A percentile compares a stretch with the other conserved stretches of the same genome.
Evolutionary conservation across 2,113 vertebrate species (phyloP).

Genomic region (Poecile atricapillus): DNA sequence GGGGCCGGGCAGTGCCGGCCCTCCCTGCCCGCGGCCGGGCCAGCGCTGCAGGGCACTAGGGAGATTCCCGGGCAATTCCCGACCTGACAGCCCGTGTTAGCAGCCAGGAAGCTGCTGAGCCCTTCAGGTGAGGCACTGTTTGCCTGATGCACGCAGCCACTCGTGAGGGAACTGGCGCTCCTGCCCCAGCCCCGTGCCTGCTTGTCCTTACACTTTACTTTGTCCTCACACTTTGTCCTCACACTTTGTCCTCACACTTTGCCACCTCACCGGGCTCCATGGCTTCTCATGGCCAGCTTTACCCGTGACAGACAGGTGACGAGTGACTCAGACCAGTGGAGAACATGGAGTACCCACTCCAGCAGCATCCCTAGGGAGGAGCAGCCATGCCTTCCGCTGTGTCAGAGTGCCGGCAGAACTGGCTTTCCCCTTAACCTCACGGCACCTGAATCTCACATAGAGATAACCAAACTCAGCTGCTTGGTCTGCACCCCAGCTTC

Average conservation of each 20-base stretch:
- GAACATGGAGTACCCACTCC: not conserved
- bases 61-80: not conserved
- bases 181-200: not conserved
- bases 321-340: not conserved
- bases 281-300: not conserved
- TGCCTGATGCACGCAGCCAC: rapidly evolving
- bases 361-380: not conserved
- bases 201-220: not conserved
- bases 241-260: not conserved
- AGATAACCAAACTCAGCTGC: not conserved
- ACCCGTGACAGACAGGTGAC: not conserved
- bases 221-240: not conserved
- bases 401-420: rapidly evolving
- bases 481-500: not conserved
- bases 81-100: not conserved
- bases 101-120: rapidly evolving
- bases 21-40: not conserved
- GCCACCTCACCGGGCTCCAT: not conserved
- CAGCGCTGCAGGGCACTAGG: not conserved
- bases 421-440: not conserved
- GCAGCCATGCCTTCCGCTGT: rapidly evolving
- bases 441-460: not conserved
- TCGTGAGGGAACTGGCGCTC: not conserved
- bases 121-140: not conserved
- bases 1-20: not conserved